Evolutionary conservation across 1,140 invertebrate genomes (phyloP).

Genomic region (Agrilus planipennis): DNA sequence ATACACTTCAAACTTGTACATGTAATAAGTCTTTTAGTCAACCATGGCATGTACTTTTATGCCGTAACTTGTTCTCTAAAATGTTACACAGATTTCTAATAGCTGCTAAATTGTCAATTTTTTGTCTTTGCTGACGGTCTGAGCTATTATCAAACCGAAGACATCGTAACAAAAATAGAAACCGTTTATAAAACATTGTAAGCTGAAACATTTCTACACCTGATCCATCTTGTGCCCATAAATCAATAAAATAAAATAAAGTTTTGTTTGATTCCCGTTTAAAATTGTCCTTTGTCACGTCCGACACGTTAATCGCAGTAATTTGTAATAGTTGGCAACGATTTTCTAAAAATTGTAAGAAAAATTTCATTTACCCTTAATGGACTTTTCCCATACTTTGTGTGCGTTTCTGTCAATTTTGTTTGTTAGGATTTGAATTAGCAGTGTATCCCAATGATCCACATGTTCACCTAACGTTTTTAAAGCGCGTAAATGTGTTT

Average conservation of each 20-base stretch:
- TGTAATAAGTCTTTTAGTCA: conserved; percentile 19
- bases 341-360: too few species aligned
- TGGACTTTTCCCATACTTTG: too few species aligned
- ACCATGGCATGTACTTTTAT: conserved; percentile 18
- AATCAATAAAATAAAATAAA: not conserved
- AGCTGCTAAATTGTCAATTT: conserved; percentile 16
- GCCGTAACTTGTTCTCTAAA: conserved; percentile 14
- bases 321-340: too few species aligned
- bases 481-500: too few species aligned
- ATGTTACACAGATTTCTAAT: conserved; percentile 5
- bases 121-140: conserved; percentile 1
- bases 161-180: conserved; percentile 3
- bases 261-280: too few species aligned
- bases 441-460: too few species aligned
- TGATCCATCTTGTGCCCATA: not conserved
- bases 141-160: conserved; percentile 4
- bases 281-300: too few species aligned
- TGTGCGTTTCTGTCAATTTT: too few species aligned
- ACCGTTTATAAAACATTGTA: conserved; percentile 3
- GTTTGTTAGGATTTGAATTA: too few species aligned
- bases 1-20: conserved; percentile 22
- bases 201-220: not conserved
- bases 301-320: too few species aligned
- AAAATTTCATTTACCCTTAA: too few species aligned
- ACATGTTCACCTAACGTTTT: too few species aligned